Conservation (phyloP, 2,888 invertebrate genomes). For the Empis livida region DNA sequence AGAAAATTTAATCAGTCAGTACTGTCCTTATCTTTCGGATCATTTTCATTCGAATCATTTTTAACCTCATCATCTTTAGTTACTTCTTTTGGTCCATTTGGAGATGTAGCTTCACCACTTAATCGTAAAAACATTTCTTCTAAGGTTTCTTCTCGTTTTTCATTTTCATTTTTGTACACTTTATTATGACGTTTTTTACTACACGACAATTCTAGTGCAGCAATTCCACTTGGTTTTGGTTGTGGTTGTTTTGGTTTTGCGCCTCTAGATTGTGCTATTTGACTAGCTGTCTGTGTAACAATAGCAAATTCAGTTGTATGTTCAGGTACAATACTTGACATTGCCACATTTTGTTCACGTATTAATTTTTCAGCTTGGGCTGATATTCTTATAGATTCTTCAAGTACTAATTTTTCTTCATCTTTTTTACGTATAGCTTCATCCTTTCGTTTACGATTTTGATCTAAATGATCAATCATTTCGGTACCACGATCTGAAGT, state of each 20-base stretch:
- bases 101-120: neutral
- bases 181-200: neutral
- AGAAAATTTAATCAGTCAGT: no score
- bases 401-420: neutral
- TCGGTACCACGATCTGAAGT: slow-evolving; percentile 27
- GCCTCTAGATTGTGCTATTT: slow-evolving; percentile 17
- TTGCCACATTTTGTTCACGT: neutral
- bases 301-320: slow-evolving; percentile 21
- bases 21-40: no score
- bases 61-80: no score
- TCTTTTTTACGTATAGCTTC: neutral
- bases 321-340: slow-evolving; percentile 19
- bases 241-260: slow-evolving; percentile 14
- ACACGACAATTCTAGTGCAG: neutral
- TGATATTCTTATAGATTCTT: neutral
- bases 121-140: slow-evolving; percentile 11
- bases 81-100: no score
- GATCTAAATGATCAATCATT: slow-evolving; percentile 27
- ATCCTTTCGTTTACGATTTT: slow-evolving; percentile 12
- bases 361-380: neutral
- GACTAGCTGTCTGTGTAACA: slow-evolving; percentile 25
- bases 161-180: neutral
- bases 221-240: neutral
- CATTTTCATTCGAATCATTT: no score
- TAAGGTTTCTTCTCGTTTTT: slow-evolving; percentile 4